Percentiles rank a stretch among this genome's conserved stretches.
Conservation (phyloP, 2,113 vertebrate genomes). For the Mobula birostris region DNA sequence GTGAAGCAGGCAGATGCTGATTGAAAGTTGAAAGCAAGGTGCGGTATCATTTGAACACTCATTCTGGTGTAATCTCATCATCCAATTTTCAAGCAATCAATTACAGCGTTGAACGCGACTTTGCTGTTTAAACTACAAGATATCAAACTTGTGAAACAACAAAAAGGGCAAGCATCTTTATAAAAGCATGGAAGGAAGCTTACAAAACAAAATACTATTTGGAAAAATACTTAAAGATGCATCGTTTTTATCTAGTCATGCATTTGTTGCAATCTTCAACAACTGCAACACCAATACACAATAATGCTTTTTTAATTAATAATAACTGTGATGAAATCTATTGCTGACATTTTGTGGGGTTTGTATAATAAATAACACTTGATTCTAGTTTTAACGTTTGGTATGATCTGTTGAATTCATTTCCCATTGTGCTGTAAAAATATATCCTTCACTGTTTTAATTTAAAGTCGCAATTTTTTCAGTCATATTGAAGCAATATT, state of each 20-base stretch:
- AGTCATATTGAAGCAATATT: slow-evolving; percentile 29
- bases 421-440: not conserved
- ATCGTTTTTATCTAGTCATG: not conserved
- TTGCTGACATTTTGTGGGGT: not conserved
- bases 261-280: no score
- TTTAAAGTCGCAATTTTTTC: slow-evolving; percentile 30
- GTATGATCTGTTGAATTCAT: not conserved
- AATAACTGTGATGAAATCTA: slow-evolving; percentile 8
- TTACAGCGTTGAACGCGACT: not conserved
- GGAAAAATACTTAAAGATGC: not conserved
- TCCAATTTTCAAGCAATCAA: not conserved
- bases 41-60: not conserved
- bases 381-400: not conserved
- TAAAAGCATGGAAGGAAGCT: not conserved
- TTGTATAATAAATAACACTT: not conserved
- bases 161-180: not conserved
- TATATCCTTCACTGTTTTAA: not conserved
- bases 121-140: not conserved
- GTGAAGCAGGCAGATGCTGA: not conserved
- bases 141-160: not conserved
- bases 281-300: not conserved
- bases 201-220: not conserved
- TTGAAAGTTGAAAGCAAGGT: not conserved
- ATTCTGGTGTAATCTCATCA: not conserved
- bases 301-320: not conserved